A percentile compares a stretch with the other conserved stretches of the same genome.
phyloP scores from a whole-genome alignment of 2,888 invertebrate species.

The Chloroclystis v-ata region DNA sequence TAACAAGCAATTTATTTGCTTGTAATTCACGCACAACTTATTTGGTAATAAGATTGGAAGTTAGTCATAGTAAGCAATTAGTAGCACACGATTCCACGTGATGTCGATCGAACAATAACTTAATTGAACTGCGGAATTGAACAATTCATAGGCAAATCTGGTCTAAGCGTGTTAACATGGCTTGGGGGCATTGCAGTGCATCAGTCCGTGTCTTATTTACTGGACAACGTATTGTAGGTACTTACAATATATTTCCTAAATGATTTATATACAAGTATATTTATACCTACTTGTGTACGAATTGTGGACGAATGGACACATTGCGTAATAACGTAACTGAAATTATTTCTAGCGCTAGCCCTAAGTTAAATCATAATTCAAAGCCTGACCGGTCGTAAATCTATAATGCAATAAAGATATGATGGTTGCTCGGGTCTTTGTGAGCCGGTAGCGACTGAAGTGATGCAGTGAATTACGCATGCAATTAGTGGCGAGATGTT shows the following conservation, averaged over 20 bases:
- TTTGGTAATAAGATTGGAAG: too few species aligned
- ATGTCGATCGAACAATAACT: conserved; percentile 53
- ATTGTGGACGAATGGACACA: too few species aligned
- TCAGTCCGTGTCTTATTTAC: conserved; percentile 46
- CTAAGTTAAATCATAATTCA: conserved; percentile 25
- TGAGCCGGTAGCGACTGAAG: conserved; percentile 22
- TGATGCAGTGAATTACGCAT: conserved; percentile 58
- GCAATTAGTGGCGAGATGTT: conserved; percentile 67
- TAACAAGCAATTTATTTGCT: too few species aligned
- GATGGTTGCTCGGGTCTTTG: conserved; percentile 29
- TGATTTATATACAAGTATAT: too few species aligned
- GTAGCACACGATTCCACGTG: conserved; percentile 42
- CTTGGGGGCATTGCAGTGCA: conserved; percentile 63
- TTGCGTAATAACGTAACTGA: too few species aligned
- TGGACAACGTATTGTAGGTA: conserved; percentile 31
- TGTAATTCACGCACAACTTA: too few species aligned
- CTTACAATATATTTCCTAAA: conserved; percentile 9
- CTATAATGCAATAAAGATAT: conserved; percentile 33
- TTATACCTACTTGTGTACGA: too few species aligned
- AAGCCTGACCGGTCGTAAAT: conserved; percentile 39
- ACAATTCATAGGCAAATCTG: conserved; percentile 72
- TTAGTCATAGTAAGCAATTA: too few species aligned
- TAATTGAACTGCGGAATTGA: conserved; percentile 57
- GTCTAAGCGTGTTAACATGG: conserved; percentile 69
- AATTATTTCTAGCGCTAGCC: neutral